Conservation (phyloP, 2,797 vertebrate genomes). For the Oceanodroma leucorhoa region DNA sequence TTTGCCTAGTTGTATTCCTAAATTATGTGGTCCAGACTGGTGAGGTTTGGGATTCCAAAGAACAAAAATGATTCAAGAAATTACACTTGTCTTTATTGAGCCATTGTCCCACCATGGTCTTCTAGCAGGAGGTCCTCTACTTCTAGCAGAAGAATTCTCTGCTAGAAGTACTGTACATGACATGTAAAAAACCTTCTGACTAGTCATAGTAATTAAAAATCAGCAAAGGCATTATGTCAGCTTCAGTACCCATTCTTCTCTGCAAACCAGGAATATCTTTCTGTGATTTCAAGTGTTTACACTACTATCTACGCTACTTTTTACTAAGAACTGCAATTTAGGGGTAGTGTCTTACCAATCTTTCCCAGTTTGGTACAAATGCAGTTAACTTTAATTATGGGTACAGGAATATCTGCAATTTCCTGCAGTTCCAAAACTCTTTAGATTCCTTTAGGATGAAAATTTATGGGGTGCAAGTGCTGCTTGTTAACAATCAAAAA, state of each 20-base stretch:
- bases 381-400: not conserved
- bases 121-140: not conserved
- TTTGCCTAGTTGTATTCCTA: not conserved
- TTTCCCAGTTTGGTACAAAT: not conserved
- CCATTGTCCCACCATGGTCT: not conserved
- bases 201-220: not conserved
- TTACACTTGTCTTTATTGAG: not conserved
- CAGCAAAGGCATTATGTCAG: not conserved
- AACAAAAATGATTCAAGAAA: not conserved
- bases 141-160: not conserved
- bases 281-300: not conserved
- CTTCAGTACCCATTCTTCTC: not conserved
- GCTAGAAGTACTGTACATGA: not conserved
- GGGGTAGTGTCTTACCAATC: not conserved
- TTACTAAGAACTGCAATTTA: not conserved
- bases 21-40: not conserved
- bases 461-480: not conserved
- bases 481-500: constrained; percentile 40
- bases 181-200: not conserved
- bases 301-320: not conserved
- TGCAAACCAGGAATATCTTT: not conserved
- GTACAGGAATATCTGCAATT: not conserved
- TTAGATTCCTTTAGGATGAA: not conserved
- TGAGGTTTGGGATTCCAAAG: not conserved
- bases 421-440: not conserved